A percentile compares a stretch with the other conserved stretches of the same genome.
Evolutionary conservation across 2,888 invertebrate genomes (phyloP).

Genomic region (Argyresthia albistria): DNA sequence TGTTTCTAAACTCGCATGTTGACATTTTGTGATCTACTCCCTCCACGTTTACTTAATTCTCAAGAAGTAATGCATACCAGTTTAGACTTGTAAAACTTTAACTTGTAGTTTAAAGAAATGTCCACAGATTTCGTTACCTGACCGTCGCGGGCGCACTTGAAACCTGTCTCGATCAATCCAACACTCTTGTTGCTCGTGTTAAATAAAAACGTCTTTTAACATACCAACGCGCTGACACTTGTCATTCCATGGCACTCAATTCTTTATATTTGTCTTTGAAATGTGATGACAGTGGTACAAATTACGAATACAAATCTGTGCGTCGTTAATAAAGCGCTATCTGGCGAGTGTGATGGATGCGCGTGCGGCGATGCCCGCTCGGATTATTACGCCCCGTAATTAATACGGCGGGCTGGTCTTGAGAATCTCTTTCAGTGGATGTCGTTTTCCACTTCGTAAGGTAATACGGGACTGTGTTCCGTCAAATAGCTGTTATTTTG

Average conservation of each 20-base stretch:
- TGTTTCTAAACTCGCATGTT: no score
- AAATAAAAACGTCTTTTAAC: constrained; percentile 68
- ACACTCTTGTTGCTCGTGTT: constrained; percentile 65
- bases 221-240: constrained; percentile 67
- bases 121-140: not conserved
- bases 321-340: constrained; percentile 66
- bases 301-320: constrained; percentile 70
- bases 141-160: constrained; percentile 40
- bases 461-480: constrained; percentile 46
- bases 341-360: constrained; percentile 63
- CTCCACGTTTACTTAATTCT: no score
- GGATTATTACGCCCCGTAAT: constrained; percentile 59
- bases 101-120: not conserved
- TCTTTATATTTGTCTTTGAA: constrained; percentile 73
- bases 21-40: no score
- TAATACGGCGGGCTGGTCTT: constrained; percentile 51
- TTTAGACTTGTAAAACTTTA: no score
- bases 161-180: constrained; percentile 72
- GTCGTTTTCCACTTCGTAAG: constrained; percentile 52
- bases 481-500: constrained; percentile 18
- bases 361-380: constrained; percentile 30
- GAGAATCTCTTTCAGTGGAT: constrained; percentile 58
- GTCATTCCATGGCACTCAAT: constrained; percentile 65
- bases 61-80: no score
- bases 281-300: constrained; percentile 73